A percentile compares a stretch with the other conserved stretches of the same genome.
These are phyloP conservation scores for Macrotis lagotis DNA, from an alignment of 2,113 vertebrate genomes.

Conservation along the genomic window DNA sequence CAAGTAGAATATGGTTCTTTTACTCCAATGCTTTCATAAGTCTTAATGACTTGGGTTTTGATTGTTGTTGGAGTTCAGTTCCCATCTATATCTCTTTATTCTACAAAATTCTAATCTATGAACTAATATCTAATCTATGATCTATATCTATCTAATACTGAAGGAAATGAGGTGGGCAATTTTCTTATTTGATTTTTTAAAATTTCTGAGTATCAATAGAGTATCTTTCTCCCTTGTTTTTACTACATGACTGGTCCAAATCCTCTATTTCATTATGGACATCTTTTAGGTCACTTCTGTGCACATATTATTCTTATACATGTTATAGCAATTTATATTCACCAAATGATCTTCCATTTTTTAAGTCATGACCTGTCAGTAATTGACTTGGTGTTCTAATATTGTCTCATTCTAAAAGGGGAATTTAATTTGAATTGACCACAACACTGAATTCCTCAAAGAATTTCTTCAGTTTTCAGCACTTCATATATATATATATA, in stretches of 20 bases:
- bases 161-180: too few species aligned
- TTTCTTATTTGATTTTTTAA: too few species aligned
- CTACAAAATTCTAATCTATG: too few species aligned
- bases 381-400: background rate
- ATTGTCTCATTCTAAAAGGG: background rate
- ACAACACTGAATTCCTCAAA: background rate
- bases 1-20: background rate
- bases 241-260: background rate
- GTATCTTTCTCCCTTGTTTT: too few species aligned
- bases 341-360: background rate
- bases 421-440: background rate
- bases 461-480: background rate
- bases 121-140: too few species aligned
- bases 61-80: too few species aligned
- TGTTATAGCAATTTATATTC: background rate
- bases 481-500: too few species aligned
- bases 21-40: background rate
- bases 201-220: too few species aligned
- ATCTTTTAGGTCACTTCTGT: background rate
- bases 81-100: too few species aligned
- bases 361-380: background rate
- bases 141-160: too few species aligned
- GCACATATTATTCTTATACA: background rate
- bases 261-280: background rate
- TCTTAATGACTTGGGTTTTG: too few species aligned